Evolutionary conservation across 2,113 vertebrate genomes (phyloP).

Genomic region (Opisthocomus hoazin): DNA sequence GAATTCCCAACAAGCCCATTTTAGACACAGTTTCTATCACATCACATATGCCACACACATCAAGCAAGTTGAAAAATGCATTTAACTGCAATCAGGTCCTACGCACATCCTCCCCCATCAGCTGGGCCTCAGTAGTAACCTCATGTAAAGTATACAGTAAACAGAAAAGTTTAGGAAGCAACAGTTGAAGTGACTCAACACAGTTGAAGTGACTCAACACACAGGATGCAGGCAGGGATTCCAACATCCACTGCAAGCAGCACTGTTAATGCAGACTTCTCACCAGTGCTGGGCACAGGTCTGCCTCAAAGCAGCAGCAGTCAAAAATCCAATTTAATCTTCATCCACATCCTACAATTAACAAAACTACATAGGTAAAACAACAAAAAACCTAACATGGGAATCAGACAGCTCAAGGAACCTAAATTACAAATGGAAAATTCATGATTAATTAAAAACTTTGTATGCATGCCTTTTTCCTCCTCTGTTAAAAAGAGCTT

Average conservation of each 20-base stretch:
- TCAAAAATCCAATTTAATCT: neutral
- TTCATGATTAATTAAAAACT: neutral
- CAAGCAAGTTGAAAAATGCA: neutral
- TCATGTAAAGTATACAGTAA: neutral
- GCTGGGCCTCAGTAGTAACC: neutral
- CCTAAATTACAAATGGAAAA: neutral
- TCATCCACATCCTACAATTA: neutral
- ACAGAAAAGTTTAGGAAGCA: neutral
- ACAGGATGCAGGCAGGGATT: neutral
- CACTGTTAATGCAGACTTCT: neutral
- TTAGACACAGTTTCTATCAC: neutral
- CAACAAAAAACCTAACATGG: neutral
- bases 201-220: neutral
- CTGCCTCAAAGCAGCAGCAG: neutral
- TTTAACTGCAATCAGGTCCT: neutral
- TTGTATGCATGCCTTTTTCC: neutral
- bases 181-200: neutral
- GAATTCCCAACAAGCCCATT: neutral
- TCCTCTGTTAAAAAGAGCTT: neutral
- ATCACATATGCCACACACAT: neutral
- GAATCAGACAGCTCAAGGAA: neutral
- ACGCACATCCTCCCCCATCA: neutral
- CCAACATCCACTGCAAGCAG: neutral
- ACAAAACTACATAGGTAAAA: neutral
- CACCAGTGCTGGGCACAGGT: neutral